Conservation (phyloP, 2,113 vertebrate species). For the Tiliqua scincoides region DNA sequence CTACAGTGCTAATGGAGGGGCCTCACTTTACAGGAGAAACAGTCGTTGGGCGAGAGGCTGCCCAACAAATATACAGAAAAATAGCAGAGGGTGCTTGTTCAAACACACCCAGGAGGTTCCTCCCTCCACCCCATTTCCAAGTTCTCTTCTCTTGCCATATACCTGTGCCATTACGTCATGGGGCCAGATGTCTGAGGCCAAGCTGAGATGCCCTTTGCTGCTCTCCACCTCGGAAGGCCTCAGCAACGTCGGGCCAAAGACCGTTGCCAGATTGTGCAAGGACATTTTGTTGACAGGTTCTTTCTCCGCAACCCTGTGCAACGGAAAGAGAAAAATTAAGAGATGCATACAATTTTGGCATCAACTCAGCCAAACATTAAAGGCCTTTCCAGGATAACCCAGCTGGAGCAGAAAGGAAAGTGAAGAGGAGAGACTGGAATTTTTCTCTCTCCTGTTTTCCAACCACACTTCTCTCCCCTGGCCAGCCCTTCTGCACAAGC, state of each 20-base stretch:
- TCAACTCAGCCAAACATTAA: background rate
- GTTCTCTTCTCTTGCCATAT: background rate
- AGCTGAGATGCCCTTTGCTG: constrained; percentile 90
- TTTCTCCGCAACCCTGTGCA: constrained; percentile 93
- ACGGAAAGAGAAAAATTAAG: background rate
- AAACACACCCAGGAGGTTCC: no score
- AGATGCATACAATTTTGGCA: fast-evolving
- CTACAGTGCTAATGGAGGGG: background rate
- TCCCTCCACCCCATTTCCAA: fast-evolving
- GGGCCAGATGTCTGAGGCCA: constrained; percentile 97
- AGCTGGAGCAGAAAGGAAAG: background rate
- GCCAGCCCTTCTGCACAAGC: background rate
- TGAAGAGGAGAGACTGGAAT: background rate
- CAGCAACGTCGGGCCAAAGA: constrained; percentile 96
- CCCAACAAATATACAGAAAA: no score
- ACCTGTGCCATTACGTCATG: constrained; percentile 99
- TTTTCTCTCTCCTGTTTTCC: background rate
- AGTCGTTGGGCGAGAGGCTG: background rate
- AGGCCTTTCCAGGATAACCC: background rate
- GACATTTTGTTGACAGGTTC: constrained; percentile 99
- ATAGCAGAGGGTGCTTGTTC: background rate
- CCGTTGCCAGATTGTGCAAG: constrained; percentile 96
- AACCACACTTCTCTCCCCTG: background rate
- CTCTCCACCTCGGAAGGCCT: constrained; percentile 93
- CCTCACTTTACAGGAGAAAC: background rate